Percentiles rank a stretch among this genome's conserved stretches.
phyloP scores from a whole-genome alignment of 2,797 vertebrate species.

The Taenioides sp. region DNA sequence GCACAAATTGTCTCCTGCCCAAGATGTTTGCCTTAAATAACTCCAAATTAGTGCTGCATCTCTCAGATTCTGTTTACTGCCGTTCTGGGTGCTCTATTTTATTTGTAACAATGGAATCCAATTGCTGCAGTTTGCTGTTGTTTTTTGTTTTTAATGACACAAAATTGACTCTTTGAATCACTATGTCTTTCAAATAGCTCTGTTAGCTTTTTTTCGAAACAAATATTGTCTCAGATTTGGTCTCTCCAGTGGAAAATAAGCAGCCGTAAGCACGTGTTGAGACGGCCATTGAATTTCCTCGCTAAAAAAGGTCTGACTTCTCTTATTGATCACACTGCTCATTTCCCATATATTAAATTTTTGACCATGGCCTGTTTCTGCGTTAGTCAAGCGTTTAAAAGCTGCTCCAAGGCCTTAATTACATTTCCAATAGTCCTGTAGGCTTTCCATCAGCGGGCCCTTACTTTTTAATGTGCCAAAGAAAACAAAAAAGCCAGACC shows the following conservation, averaged over 20 bases:
- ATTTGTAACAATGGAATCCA: conserved; percentile 25
- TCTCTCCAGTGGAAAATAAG: conserved; percentile 47
- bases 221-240: conserved; percentile 47
- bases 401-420: conserved; percentile 77
- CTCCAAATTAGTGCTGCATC: conserved; percentile 59
- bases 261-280: conserved; percentile 41
- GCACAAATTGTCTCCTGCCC: neutral
- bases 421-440: conserved; percentile 78
- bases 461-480: conserved; percentile 68
- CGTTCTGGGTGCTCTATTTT: conserved; percentile 18
- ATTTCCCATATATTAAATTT: conserved; percentile 74
- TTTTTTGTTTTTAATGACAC: conserved; percentile 65
- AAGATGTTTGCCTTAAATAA: conserved; percentile 42
- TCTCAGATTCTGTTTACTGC: conserved; percentile 30
- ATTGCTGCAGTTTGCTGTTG: conserved; percentile 36
- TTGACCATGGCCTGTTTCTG: conserved; percentile 73
- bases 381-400: conserved; percentile 77
- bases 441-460: conserved; percentile 61
- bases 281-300: conserved; percentile 53
- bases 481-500: conserved; percentile 67
- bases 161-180: conserved; percentile 62
- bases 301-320: conserved; percentile 50
- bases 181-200: conserved; percentile 46
- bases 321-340: conserved; percentile 72
- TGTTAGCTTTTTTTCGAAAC: conserved; percentile 46